phyloP scores from a whole-genome alignment of 2,113 vertebrate genomes.

The Gymnogyps californianus region DNA sequence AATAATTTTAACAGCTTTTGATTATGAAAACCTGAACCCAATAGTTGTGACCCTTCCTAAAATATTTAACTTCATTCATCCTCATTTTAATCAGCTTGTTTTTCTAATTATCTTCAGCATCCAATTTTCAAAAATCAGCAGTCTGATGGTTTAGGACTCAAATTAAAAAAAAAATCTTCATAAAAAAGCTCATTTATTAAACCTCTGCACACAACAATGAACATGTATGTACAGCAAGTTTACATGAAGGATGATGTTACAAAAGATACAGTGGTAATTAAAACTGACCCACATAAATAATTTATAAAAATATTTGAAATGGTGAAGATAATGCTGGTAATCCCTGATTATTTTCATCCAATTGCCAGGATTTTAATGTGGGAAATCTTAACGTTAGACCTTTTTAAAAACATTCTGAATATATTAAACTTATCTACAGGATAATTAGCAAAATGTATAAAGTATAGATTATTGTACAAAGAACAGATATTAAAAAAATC shows the following conservation, averaged over 20 bases:
- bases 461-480: constrained; percentile 73
- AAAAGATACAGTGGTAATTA: constrained; percentile 72
- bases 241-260: constrained; percentile 64
- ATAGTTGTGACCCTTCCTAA: neutral
- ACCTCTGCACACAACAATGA: constrained; percentile 69
- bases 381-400: constrained; percentile 49
- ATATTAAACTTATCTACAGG: constrained; percentile 76
- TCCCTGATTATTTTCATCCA: constrained; percentile 68
- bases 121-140: neutral
- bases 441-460: constrained; percentile 76
- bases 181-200: constrained; percentile 79
- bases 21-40: neutral
- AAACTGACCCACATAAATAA: constrained; percentile 70
- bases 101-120: neutral
- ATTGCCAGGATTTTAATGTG: constrained; percentile 39
- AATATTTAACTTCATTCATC: neutral
- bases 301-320: constrained; percentile 75
- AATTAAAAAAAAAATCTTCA: neutral
- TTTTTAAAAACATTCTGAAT: constrained; percentile 70
- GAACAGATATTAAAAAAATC: constrained; percentile 73
- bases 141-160: neutral
- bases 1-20: neutral
- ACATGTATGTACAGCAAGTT: constrained; percentile 68
- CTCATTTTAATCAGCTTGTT: neutral
- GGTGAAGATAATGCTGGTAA: constrained; percentile 55